Base-by-base conservation (phyloP, 2,113 vertebrate species). In the Nanorana parkeri region DNA sequence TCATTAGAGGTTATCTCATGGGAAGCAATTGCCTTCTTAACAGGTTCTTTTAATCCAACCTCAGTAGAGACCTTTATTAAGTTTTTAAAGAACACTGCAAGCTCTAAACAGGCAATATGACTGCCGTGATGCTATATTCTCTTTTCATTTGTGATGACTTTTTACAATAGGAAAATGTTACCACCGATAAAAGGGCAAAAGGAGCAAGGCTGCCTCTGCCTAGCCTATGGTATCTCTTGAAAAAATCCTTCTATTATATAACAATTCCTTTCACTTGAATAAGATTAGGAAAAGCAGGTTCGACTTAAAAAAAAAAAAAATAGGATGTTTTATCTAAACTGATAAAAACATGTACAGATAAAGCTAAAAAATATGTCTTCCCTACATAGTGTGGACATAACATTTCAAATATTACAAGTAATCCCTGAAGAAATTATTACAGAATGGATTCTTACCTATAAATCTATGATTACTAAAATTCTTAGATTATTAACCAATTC, bases 21-120 rank as follows among this genome's bases (percentile, higher is more conserved):
- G 80, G 80, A 83, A 83, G 80, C 80, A 83, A 83, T 83, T 83
- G 80, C 80, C 80, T 83, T 83, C 80, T 83, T 83, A 83, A 83
- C 80, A 83, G 80, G 63, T 83, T 83, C 80, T 83, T 83, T 83
- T 83, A 83, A 83, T 76, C 80, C 80, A 68, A 83, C 73, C 63
- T 83, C 80, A 47, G 80, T 26, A 24, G 52, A 60, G 71, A 83
- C 80, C 80, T 76, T 83, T 83, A 83, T 83, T 83, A 76, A 83
- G 72, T 83, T 76, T 75, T 83, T 76, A 76, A 68, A 76, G 80
- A 68, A 83, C 71, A 75, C n/a, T 82, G 80, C 75, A 75, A 82
- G 69, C 52, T 65, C 69, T 75, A 74, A 82, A 82, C 69, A 82
- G 69, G 80, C 69, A 67, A 75, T 82, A 75, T 66, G 69, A 74